Base-by-base conservation (phyloP, 2,113 vertebrate genomes). In the Parotia lawesii region DNA sequence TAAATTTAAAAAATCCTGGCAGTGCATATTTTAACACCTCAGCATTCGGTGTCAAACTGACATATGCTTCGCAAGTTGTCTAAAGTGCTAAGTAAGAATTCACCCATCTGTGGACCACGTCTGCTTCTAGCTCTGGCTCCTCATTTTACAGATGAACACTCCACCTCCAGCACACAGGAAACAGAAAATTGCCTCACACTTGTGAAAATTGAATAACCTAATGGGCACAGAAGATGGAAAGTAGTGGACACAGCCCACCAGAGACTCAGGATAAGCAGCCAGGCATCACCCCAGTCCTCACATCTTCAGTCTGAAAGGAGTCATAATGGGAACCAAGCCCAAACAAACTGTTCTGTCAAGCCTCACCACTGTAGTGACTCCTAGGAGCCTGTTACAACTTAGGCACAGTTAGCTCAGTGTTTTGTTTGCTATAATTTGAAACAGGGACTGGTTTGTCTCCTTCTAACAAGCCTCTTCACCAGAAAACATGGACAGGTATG, bases 321-420 rank as follows among this genome's bases (percentile, higher is more conserved):
- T 74, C 83, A 93, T 71, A 84, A 74, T 37, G 89, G 86, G 92
- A 96, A 94, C 14, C 19, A 84, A 90, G 96, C 95, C 92, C 76
- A 92, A 81, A 90, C 53, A 91, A 95, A 96, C 94, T 64, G 15
- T 66, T 90, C 83, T 93, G 73, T 92, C 92, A 71, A 89, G 69
- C 48, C 76, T 95, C 86, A 78, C 83, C 86, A 81, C 22, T 3
- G 2, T 13, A 90, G 93, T 19, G 72, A 88, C 69, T 95, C 90
- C 92, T 85, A 58, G 28, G 92, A 93, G 92, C 60, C 69, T 40
- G 11, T 17, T 75, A 86, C 48, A 81, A 77, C 79, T 84, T 74
- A 51, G 51, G 69, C 57, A 90, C 56, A 89, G 85, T 88, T 71
- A 86, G 38, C 51, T 71, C 69, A 40, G 53, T 35, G 69, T 83